A percentile compares a stretch with the other conserved stretches of the same genome.
phyloP scores from a whole-genome alignment of 2,797 vertebrate genomes.

The Sebastiscus albofasciatus region DNA sequence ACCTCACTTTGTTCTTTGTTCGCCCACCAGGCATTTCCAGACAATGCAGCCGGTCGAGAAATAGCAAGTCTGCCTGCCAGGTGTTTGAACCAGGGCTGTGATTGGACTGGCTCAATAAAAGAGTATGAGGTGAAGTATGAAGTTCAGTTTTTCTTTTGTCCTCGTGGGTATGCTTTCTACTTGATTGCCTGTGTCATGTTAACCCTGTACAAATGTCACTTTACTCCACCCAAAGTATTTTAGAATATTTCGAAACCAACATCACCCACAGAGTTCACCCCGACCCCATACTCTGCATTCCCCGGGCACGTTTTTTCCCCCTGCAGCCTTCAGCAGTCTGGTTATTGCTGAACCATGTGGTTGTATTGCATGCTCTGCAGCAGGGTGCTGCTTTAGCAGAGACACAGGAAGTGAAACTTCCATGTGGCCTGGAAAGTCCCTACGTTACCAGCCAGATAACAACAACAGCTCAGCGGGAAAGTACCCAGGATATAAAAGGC shows the following conservation, averaged over 20 bases:
- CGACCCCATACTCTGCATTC: background rate
- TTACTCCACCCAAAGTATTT: background rate
- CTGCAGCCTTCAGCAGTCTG: background rate
- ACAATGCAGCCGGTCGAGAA: slow-evolving; percentile 95
- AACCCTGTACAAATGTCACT: background rate
- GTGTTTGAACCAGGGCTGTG: slow-evolving; percentile 89
- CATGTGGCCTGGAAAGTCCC: slow-evolving; percentile 74
- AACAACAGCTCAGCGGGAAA: slow-evolving; percentile 62
- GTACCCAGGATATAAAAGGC: slow-evolving; percentile 57
- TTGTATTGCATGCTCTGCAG: background rate
- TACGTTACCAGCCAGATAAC: background rate
- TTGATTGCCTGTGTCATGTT: background rate
- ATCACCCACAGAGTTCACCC: too few species aligned
- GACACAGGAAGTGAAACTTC: slow-evolving; percentile 73
- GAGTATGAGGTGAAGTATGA: slow-evolving; percentile 90
- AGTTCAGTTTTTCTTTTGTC: background rate
- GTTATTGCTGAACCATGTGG: background rate
- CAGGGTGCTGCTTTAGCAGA: background rate
- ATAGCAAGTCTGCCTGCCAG: slow-evolving; percentile 92
- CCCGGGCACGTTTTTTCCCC: accelerated
- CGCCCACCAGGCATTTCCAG: slow-evolving; percentile 90
- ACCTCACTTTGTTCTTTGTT: background rate
- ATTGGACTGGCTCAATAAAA: slow-evolving; percentile 92
- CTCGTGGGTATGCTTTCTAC: background rate
- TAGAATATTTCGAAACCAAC: background rate